Evolutionary conservation across 2,797 vertebrate species (phyloP).

Genomic region (Fistularia tabacaria): DNA sequence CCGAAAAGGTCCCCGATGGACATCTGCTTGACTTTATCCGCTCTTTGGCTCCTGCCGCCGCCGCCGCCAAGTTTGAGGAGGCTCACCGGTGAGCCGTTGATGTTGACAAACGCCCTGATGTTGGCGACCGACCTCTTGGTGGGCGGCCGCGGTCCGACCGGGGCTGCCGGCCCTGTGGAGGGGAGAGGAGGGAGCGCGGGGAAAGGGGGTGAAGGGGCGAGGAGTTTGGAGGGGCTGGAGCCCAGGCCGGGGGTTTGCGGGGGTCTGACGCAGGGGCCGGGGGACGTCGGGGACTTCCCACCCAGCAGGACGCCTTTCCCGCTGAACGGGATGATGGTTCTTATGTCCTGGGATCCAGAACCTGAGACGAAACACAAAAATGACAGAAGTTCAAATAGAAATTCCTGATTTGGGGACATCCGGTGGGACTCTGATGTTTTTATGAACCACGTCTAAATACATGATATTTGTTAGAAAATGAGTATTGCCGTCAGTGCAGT

Average conservation of each 20-base stretch:
- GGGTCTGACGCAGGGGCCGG: constrained; percentile 28
- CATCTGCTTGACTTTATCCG: constrained; percentile 47
- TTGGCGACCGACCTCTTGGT: constrained; percentile 72
- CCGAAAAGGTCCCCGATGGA: constrained; percentile 65
- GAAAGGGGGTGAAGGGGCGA: constrained; percentile 1
- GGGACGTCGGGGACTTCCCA: constrained; percentile 36
- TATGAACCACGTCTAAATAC: too few species aligned
- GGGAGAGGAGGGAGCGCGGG: constrained; percentile 26
- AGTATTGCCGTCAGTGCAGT: too few species aligned
- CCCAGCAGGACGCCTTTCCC: constrained; percentile 86
- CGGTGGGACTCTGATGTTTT: too few species aligned
- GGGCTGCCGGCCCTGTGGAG: constrained; percentile 9
- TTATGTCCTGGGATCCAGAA: constrained; percentile 56
- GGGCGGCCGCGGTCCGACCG: constrained; percentile 10
- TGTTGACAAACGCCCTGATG: constrained; percentile 70
- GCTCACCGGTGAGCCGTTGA: constrained; percentile 76
- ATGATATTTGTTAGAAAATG: too few species aligned
- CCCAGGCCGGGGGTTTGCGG: constrained; percentile 2
- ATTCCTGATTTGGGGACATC: too few species aligned
- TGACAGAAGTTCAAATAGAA: too few species aligned
- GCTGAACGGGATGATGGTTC: constrained; percentile 81
- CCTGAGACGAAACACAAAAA: constrained; percentile 54
- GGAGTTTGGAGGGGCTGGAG: not conserved
- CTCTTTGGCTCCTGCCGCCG: constrained; percentile 2
- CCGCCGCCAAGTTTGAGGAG: constrained; percentile 43